Conservation (phyloP, 2,888 invertebrate species). For the Euclidia mi region DNA sequence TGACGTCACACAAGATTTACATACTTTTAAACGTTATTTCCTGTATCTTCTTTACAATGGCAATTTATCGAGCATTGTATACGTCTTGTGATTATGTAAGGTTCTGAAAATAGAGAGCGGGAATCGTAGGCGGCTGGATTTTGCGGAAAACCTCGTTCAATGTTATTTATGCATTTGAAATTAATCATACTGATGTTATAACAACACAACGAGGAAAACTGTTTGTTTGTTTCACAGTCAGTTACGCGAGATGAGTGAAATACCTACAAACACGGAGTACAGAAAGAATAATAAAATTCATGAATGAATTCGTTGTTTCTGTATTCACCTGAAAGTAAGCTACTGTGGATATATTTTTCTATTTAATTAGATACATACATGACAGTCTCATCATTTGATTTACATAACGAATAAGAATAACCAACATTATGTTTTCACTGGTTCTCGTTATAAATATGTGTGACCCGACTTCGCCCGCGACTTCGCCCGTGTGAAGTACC, state of each 20-base stretch:
- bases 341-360: no score
- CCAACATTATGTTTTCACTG: no score
- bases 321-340: no score
- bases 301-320: no score
- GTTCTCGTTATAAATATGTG: no score
- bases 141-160: constrained; percentile 10
- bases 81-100: constrained; percentile 38
- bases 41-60: constrained; percentile 32
- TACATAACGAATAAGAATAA: no score
- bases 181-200: constrained; percentile 2
- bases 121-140: constrained; percentile 33
- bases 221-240: not conserved
- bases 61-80: constrained; percentile 13
- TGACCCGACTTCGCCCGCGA: no score
- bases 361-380: no score
- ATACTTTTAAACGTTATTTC: no score
- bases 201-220: not conserved
- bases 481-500: no score
- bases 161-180: constrained; percentile 28
- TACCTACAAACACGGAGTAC: not conserved
- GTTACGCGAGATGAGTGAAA: not conserved
- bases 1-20: constrained; percentile 30
- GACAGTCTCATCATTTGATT: no score
- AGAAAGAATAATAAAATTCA: no score
- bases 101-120: constrained; percentile 36